Conservation (phyloP, 2,113 vertebrate species). For the Antigone vipio region DNA sequence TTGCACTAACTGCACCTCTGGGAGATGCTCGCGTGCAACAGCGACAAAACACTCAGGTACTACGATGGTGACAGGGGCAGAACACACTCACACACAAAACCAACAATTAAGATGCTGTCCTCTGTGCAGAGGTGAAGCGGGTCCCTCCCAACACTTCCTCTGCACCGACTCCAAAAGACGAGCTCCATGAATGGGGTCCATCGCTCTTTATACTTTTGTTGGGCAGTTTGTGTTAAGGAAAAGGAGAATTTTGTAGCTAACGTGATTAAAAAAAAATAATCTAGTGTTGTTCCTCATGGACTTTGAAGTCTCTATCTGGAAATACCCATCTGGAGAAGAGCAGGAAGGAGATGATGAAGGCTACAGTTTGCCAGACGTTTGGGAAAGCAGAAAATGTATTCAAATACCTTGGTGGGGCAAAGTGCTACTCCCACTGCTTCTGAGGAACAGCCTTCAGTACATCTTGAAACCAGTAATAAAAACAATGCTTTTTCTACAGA, state of each 20-base stretch:
- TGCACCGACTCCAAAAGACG: neutral
- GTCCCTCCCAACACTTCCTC: neutral
- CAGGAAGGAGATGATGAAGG: neutral
- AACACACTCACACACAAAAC: neutral
- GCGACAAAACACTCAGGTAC: neutral
- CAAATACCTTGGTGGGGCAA: neutral
- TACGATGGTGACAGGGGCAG: neutral
- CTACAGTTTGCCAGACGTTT: neutral
- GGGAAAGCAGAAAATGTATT: neutral
- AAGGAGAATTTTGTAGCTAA: neutral
- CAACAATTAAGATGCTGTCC: neutral
- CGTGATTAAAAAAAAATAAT: fast-evolving
- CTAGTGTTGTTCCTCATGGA: neutral
- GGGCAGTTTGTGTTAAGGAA: neutral
- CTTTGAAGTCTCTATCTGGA: neutral
- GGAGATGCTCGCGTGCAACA: neutral
- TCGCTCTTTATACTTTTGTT: fast-evolving
- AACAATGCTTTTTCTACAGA: neutral
- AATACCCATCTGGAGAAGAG: neutral
- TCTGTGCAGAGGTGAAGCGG: fast-evolving
- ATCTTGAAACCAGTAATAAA: neutral
- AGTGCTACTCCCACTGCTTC: neutral
- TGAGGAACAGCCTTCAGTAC: neutral
- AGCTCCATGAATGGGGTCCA: neutral
- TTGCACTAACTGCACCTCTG: fast-evolving